phyloP scores from a whole-genome alignment of 2,797 vertebrate species.

The Sebastiscus tertius region DNA sequence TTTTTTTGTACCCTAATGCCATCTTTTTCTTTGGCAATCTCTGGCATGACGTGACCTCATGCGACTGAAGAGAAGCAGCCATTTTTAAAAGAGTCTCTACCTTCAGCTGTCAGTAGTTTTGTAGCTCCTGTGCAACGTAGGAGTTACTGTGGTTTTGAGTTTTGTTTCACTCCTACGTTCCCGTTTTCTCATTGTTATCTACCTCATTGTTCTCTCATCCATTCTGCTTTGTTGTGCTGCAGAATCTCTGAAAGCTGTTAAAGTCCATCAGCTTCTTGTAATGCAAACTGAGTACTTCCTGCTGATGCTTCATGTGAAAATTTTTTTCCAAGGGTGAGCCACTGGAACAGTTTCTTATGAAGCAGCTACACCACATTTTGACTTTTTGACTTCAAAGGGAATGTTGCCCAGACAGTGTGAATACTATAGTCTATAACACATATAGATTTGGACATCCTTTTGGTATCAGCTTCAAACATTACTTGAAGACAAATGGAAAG shows the following conservation, averaged over 20 bases:
- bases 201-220: slow-evolving; percentile 5
- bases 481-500: background rate
- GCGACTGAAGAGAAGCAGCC: background rate
- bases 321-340: slow-evolving; percentile 1
- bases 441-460: background rate
- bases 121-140: background rate
- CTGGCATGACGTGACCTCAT: background rate
- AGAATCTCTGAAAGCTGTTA: background rate
- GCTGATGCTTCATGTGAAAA: background rate
- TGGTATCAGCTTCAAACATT: background rate
- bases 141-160: background rate
- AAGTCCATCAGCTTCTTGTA: background rate
- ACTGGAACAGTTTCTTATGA: background rate
- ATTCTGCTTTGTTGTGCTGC: background rate
- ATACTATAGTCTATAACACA: background rate
- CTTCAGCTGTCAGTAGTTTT: background rate
- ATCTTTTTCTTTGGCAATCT: background rate
- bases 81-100: background rate
- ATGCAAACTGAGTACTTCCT: background rate
- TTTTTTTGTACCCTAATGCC: background rate
- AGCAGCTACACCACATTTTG: background rate
- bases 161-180: slow-evolving; percentile 6
- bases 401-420: background rate
- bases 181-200: background rate
- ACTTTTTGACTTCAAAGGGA: background rate